Evolutionary conservation across 1,140 invertebrate genomes (phyloP), one percentile per base, ranked within the genome.

Genomic region (Drosophila lowei): DNA sequence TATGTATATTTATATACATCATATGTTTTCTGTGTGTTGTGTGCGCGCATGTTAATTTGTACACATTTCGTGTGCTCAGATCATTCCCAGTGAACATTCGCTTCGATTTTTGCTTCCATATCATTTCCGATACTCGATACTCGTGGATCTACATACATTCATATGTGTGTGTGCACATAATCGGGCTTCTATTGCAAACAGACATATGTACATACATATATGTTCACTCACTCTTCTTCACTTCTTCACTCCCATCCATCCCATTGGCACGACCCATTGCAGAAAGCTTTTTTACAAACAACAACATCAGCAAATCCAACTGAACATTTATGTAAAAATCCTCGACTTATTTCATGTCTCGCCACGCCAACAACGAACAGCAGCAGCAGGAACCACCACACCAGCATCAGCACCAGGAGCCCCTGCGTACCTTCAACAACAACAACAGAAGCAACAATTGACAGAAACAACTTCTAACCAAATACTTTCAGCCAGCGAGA

Each of bases 281-380:
- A 38, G 34, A 38, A 13, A 38, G 34, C 34, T 13, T 38, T 38
- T 38, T 38, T 38, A 52, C n/a, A 18, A 18, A 18, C 23, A 58
- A 15, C 16, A 38, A 63, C 60, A 63, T 47, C 28, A 13, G 34
- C 43, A 34, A 50, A 49, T 44, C 60, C 58, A 80, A 77, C 73
- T 77, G 50, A 58, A 81, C 64, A 49, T 70, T 68, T 70, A 68
- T 70, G 66, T 70, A 56, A 48, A 79, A 77, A 77, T 68, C 68
- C 68, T 84, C 79, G 49, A 59, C 65, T 85, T 67, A 84, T 84
- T 79, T 85, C 80, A 84, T 84, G 80, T 84, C 42, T 76, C 59
- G 65, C 56, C 47, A 61, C 56, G 57, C 72, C 75, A 53, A 54
- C 53, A 65, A 50, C 59, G 57, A 72, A 13, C 43, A 53, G 6